Evolutionary conservation across 1,140 invertebrate genomes (phyloP).

Genomic region (Drosophila ambigua): DNA sequence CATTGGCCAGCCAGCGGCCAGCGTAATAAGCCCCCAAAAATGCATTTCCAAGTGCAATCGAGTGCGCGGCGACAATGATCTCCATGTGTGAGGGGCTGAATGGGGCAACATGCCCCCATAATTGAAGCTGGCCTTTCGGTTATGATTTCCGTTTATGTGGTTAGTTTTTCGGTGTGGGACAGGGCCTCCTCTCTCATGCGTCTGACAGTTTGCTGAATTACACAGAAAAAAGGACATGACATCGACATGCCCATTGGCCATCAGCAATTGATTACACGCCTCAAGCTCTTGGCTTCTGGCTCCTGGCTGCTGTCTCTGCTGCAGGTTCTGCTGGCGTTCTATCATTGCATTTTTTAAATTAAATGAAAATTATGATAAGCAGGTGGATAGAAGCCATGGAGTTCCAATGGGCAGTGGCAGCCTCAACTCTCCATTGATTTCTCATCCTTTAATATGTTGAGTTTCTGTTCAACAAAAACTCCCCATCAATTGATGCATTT

Average conservation of each 20-base stretch:
- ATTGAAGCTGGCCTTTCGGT: constrained; percentile 9
- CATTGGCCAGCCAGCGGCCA: constrained; percentile 8
- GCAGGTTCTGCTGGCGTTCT: too few relatives aligned
- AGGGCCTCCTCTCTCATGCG: neutral
- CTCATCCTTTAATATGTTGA: too few relatives aligned
- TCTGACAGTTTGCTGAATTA: constrained; percentile 32
- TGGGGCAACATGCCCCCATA: constrained; percentile 7
- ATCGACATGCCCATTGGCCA: constrained; percentile 1
- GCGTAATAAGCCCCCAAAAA: constrained; percentile 24
- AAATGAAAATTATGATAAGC: too few relatives aligned
- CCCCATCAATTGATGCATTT: too few relatives aligned
- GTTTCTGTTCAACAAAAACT: too few relatives aligned
- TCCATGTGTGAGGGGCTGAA: constrained; percentile 10
- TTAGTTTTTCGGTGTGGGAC: neutral
- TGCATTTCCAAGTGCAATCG: constrained; percentile 39
- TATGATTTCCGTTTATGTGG: constrained; percentile 37
- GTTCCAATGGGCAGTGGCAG: too few relatives aligned
- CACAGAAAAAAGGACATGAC: neutral
- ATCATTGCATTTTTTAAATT: too few relatives aligned
- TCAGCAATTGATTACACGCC: constrained; percentile 8
- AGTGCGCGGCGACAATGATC: constrained; percentile 39
- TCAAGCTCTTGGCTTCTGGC: too few relatives aligned
- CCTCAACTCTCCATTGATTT: too few relatives aligned
- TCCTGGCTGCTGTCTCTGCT: too few relatives aligned
- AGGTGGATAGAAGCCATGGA: too few relatives aligned